A percentile compares a stretch with the other conserved stretches of the same genome.
Evolutionary conservation across 2,888 invertebrate genomes (phyloP).

Genomic region (Drosophila prolongata): DNA sequence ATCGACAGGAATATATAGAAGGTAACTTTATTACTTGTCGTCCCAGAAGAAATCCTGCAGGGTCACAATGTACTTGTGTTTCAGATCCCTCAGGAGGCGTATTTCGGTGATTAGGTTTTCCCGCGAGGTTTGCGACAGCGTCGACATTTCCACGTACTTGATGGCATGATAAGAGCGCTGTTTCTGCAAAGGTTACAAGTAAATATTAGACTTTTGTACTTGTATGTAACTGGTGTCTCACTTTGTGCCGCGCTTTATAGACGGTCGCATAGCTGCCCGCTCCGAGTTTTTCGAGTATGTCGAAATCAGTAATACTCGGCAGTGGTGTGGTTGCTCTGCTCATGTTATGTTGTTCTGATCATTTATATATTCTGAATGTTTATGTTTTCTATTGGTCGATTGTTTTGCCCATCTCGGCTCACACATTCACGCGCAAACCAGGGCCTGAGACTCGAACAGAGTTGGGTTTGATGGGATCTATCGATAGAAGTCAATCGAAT

Average conservation of each 20-base stretch:
- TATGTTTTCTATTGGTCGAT: constrained; percentile 21
- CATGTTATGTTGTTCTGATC: constrained; percentile 44
- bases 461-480: background rate
- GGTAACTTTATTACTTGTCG: constrained; percentile 85
- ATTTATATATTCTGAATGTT: constrained; percentile 11
- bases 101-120: constrained; percentile 94
- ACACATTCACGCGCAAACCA: constrained; percentile 1
- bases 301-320: constrained; percentile 87
- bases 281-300: constrained; percentile 90
- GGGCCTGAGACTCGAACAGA: background rate
- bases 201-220: background rate
- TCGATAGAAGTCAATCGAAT: background rate
- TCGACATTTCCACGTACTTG: constrained; percentile 91
- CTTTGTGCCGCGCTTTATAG: constrained; percentile 88
- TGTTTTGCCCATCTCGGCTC: constrained; percentile 9
- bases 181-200: constrained; percentile 81
- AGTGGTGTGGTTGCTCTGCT: constrained; percentile 48
- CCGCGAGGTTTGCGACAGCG: constrained; percentile 89
- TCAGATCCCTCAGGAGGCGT: constrained; percentile 90
- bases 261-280: constrained; percentile 94
- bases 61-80: constrained; percentile 92
- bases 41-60: constrained; percentile 93
- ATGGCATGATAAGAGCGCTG: constrained; percentile 90
- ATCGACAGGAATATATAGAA: background rate
- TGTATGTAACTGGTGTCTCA: constrained; percentile 34